Evolutionary conservation across 2,888 invertebrate genomes (phyloP).

Genomic region (Choreutis nemorana): DNA sequence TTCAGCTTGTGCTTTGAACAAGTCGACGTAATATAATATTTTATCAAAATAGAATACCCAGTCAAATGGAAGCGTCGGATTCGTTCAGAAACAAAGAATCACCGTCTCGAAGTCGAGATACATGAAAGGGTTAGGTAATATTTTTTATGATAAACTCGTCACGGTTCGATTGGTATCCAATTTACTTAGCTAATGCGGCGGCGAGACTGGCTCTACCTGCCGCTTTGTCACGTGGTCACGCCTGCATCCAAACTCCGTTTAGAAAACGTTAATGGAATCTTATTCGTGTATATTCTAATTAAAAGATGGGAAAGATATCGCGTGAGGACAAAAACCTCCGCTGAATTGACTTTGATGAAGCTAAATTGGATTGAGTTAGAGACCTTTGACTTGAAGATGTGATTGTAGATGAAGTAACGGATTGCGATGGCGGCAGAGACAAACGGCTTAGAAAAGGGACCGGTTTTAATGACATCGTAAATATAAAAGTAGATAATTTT

Average conservation of each 20-base stretch:
- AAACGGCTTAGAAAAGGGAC: too few species aligned
- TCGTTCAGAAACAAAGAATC: too few species aligned
- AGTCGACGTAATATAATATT: too few species aligned
- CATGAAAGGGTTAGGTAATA: slow-evolving; percentile 34
- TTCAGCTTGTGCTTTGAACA: too few species aligned
- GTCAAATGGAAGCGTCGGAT: too few species aligned
- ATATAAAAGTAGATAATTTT: too few species aligned
- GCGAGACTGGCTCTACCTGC: slow-evolving; percentile 22
- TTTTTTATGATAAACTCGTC: slow-evolving; percentile 50
- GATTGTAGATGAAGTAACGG: too few species aligned
- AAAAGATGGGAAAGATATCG: slow-evolving; percentile 32
- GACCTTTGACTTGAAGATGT: slow-evolving; percentile 14
- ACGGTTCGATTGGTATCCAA: slow-evolving; percentile 53
- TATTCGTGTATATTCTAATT: slow-evolving; percentile 53
- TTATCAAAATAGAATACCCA: too few species aligned
- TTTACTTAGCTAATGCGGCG: slow-evolving; percentile 41
- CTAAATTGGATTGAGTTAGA: slow-evolving; percentile 30
- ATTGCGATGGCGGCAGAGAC: too few species aligned
- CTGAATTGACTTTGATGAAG: slow-evolving; percentile 27
- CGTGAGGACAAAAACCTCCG: slow-evolving; percentile 26
- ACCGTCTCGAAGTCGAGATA: too few species aligned
- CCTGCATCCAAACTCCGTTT: slow-evolving; percentile 25
- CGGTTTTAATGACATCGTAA: too few species aligned
- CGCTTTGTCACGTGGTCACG: slow-evolving; percentile 50
- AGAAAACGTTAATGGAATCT: slow-evolving; percentile 37